phyloP scores from a whole-genome alignment of 2,888 invertebrate genomes.

The Arrhopalites spinosus region DNA sequence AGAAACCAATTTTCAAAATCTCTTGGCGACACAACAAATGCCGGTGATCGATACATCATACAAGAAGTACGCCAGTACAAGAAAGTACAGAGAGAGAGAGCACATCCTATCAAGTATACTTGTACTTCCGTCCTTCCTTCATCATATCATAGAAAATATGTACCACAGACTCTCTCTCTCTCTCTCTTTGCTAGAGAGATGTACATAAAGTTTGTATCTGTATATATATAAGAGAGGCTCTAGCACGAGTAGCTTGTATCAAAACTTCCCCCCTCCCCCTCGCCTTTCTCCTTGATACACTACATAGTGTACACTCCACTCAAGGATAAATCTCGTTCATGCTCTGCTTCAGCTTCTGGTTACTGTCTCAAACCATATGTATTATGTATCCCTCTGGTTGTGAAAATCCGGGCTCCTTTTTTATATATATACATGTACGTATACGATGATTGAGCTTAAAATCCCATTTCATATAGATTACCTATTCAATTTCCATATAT shows the following conservation, averaged over 20 bases:
- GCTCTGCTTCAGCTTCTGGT: conserved; percentile 7
- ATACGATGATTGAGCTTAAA: not conserved
- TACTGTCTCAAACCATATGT: not conserved
- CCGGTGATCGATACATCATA: conserved; percentile 23
- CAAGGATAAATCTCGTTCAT: conserved; percentile 3
- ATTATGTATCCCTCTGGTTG: not conserved
- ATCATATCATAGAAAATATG: not conserved
- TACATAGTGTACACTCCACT: not conserved
- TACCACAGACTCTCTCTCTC: not conserved
- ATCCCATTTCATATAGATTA: not conserved
- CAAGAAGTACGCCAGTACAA: no score
- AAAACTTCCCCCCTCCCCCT: not conserved
- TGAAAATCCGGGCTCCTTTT: not conserved
- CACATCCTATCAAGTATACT: no score
- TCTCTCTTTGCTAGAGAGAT: not conserved
- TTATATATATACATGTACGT: not conserved
- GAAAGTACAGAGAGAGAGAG: no score
- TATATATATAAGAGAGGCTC: no score
- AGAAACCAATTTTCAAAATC: conserved; percentile 28
- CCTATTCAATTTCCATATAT: not conserved
- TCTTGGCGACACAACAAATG: conserved; percentile 22
- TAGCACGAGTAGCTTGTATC: not conserved
- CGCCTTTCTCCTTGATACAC: not conserved
- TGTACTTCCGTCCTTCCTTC: no score
- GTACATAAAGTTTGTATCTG: not conserved